Evolutionary conservation across 2,888 invertebrate species (phyloP), one percentile per base, ranked within the genome.

Genomic region (Philaethria dido): DNA sequence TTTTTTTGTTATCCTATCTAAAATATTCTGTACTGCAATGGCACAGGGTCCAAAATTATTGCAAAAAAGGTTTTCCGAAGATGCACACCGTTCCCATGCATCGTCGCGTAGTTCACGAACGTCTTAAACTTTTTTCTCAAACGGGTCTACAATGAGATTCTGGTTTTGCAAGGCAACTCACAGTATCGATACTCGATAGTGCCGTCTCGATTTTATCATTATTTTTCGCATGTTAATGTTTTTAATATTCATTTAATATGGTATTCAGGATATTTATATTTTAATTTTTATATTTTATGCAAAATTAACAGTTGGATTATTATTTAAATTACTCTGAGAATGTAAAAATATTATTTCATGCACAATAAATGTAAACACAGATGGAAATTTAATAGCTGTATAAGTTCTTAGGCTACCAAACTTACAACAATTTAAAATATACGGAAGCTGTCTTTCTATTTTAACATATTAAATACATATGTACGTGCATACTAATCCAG

Each of bases 91-190:
- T 91, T 91, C 91, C 90, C 91, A 91, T 85, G 90, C 86, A 84
- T 87, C 82, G 84, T 83, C 81, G 83, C 82, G 83, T 85, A 87
- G 85, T 75, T 82, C 77, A 84, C 82, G 79, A 74, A 79, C 80
- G 82, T 80, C 83, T 79, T 74, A 75, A 76, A 78, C 78, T 81
- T 80, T 84, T 85, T 85, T 87, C 80, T 83, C 80, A 87, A 88
- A 89, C 92, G 86, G 83, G 92, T 90, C 88, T 88, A 88, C 91
- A 87, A 87, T 85, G 85, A 85, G 84, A 88, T 92, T 92, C 92
- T 90, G 91, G 92, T 91, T 92, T 87, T 84, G 87, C 91, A 86
- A 89, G 87, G 82, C 81, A 83, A 87, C 85, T 87, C 80, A 85
- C 85, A 87, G 83, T 85, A 85, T 79, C 85, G 86, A 85, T 87